Conservation (phyloP, 2,888 invertebrate species). For the Rhabditoides inermis region DNA sequence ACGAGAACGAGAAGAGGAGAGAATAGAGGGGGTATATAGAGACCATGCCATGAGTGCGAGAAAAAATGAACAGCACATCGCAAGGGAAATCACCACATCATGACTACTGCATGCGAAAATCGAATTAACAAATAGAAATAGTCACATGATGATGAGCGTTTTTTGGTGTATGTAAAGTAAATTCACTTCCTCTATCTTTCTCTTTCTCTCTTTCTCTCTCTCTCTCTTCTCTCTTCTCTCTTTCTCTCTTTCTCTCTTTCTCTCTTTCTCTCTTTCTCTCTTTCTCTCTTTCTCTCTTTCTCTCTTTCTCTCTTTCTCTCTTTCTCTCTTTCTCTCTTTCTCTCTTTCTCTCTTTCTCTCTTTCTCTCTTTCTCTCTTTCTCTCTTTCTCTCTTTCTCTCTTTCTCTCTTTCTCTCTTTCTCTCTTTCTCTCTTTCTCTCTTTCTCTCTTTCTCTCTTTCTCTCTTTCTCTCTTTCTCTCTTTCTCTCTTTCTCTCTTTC, state of each 20-base stretch:
- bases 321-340: neutral
- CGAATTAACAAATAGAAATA: no score
- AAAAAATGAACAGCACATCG: neutral
- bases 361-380: neutral
- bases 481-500: neutral
- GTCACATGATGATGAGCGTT: neutral
- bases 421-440: constrained; percentile 6
- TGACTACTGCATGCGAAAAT: no score
- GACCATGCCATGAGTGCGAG: neutral
- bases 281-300: neutral
- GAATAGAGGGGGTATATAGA: neutral
- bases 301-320: neutral
- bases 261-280: neutral
- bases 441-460: constrained; percentile 5
- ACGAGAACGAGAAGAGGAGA: no score
- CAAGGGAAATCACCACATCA: no score
- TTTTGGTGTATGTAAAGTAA: neutral
- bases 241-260: constrained; percentile 1
- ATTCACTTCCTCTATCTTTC: constrained; percentile 1
- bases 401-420: neutral
- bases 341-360: neutral
- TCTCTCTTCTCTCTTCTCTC: constrained; percentile 8
- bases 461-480: constrained; percentile 3
- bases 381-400: neutral
- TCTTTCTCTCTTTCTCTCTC: neutral